Base-by-base conservation (phyloP, 2,888 invertebrate genomes). In the Callimorpha dominula region DNA sequence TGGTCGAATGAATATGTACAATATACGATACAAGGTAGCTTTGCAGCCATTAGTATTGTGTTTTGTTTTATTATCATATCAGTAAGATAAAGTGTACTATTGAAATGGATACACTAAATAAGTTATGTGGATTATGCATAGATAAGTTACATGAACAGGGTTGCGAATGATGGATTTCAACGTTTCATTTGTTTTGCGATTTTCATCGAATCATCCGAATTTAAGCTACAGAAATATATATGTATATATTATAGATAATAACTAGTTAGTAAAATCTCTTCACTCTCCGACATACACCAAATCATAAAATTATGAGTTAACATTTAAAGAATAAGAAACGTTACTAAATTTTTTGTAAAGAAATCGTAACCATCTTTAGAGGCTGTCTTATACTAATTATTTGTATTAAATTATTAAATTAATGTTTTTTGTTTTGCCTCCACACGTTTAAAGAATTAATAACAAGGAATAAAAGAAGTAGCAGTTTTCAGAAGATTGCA, bases 21-120 rank as follows among this genome's bases (percentile, higher is more conserved):
- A 67, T 67, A 67, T 68, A 20, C 52, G n/a, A 67, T 54, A 43
- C 54, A 43, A 57, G 54, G 14, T 43, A 49, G 46, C 7, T 65
- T 31, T 42, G 42, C 7, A 52, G 20, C 20, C 43, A 43, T 57
- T 14, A 20, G n/a, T 68, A 68, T 20, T 57, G 54, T 15, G 67
- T 43, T 20, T 57, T n/a, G n/a, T 68, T 40, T 43, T 68, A 54
- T 68, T 68, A 57, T 68, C 63, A 42, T 68, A 68, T 68, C 63
- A 20, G 69, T 63, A 68, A 42, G 62, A 50, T 62, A 63, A 12
- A 15, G 60, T 9, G 12, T 14, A 7, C 40, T 67, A 52, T 68
- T 68, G 43, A 43, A 68, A 54, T 57, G 67, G 67, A 43, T 57
- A 54, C 65, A n/a, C 43, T 43, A 43, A 68, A 43, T 57, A 68